Evolutionary conservation across 2,113 vertebrate genomes (phyloP).

Genomic region (Petroica traversi): DNA sequence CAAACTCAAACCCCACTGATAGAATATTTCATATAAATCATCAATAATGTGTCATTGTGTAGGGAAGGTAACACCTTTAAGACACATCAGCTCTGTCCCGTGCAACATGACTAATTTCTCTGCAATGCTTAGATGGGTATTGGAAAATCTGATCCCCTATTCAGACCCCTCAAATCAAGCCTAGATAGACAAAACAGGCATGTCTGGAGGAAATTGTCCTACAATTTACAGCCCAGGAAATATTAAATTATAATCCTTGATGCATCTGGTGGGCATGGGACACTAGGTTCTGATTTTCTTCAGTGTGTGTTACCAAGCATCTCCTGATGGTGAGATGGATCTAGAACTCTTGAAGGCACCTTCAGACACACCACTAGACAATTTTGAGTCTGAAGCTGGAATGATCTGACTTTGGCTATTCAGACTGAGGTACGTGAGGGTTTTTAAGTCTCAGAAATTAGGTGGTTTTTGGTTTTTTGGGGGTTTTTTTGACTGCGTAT

Average conservation of each 20-base stretch:
- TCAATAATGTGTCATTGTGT: not conserved
- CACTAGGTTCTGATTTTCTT: not conserved
- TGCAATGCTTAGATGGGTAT: not conserved
- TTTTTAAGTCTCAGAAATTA: not conserved
- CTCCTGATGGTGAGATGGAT: not conserved
- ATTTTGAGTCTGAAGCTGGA: not conserved
- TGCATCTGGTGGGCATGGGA: not conserved
- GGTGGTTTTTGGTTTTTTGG: too few species aligned
- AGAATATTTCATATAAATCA: not conserved
- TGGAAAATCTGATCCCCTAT: not conserved
- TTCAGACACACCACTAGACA: not conserved
- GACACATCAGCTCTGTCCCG: not conserved
- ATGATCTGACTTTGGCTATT: not conserved
- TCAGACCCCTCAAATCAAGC: not conserved
- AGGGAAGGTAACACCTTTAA: not conserved
- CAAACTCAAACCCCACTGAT: not conserved
- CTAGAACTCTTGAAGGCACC: not conserved
- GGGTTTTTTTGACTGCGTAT: not conserved
- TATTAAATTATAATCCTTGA: not conserved
- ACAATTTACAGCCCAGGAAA: not conserved
- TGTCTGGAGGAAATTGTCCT: not conserved
- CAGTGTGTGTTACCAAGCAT: not conserved
- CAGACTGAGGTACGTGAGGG: fast-evolving
- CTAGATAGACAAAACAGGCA: not conserved
- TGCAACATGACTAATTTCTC: not conserved